phyloP scores from a whole-genome alignment of 1,140 invertebrate genomes.

The Polyergus mexicanus region DNA sequence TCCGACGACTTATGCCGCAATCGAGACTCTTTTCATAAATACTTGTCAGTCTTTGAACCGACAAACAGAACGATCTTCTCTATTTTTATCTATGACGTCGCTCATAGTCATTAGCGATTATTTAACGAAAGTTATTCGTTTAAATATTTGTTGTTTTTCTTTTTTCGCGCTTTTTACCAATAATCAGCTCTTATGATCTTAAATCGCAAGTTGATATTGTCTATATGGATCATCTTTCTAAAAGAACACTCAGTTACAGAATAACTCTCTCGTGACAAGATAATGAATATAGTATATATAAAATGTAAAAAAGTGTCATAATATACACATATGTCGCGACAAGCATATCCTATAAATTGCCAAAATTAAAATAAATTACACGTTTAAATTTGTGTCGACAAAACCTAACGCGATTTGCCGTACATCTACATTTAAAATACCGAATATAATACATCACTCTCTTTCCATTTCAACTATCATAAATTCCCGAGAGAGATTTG shows the following conservation, averaged over 20 bases:
- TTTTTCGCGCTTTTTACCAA: constrained; percentile 61
- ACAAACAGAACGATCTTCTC: constrained; percentile 72
- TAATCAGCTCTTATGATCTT: constrained; percentile 31
- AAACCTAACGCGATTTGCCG: neutral
- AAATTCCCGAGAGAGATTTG: constrained; percentile 11
- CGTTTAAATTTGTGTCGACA: neutral
- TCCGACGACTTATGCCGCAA: constrained; percentile 61
- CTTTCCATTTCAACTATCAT: neutral
- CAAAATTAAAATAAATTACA: constrained; percentile 13
- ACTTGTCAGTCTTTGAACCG: constrained; percentile 64
- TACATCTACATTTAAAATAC: neutral
- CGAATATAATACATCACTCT: constrained; percentile 14
- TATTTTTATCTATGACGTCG: constrained; percentile 70
- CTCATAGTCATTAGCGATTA: constrained; percentile 63
- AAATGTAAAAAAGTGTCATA: neutral
- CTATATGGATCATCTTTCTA: neutral
- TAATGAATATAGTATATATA: neutral
- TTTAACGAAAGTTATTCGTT: constrained; percentile 65
- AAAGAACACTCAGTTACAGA: neutral
- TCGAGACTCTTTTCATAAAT: constrained; percentile 71
- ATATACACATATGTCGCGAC: too few relatives aligned
- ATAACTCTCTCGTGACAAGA: constrained; percentile 21
- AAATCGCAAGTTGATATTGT: neutral
- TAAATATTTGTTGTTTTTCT: constrained; percentile 54
- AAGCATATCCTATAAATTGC: neutral